phyloP scores from a whole-genome alignment of 2,797 vertebrate species.

The Florisuga fusca region DNA sequence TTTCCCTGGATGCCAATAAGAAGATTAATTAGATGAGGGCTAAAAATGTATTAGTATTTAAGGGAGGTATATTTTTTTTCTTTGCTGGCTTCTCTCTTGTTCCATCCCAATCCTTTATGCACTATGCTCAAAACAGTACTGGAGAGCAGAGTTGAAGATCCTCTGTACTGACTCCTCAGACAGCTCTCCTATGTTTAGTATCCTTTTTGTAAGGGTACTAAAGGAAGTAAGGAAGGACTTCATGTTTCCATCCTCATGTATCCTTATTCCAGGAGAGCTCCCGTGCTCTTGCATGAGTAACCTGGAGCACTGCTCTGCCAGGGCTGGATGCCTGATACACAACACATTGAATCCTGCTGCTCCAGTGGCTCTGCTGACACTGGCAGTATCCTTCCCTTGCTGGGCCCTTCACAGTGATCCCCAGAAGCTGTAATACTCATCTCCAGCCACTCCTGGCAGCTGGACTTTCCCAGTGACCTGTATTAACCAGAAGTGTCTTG shows the following conservation, averaged over 20 bases:
- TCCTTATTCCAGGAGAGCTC: neutral
- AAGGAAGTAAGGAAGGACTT: neutral
- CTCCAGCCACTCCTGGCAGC: slow-evolving; percentile 30
- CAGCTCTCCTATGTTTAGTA: neutral
- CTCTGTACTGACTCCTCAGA: neutral
- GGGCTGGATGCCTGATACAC: neutral
- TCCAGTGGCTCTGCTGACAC: neutral
- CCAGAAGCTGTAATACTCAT: neutral
- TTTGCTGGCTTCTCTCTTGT: neutral
- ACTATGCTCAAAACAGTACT: neutral
- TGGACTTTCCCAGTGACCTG: slow-evolving; percentile 76
- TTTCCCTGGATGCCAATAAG: neutral
- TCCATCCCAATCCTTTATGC: neutral
- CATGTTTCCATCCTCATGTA: neutral
- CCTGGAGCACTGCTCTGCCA: neutral
- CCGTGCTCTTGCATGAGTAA: neutral
- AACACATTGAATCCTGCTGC: fast-evolving
- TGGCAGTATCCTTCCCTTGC: neutral
- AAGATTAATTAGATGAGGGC: slow-evolving; percentile 28
- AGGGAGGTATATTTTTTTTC: neutral
- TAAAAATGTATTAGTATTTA: slow-evolving; percentile 20
- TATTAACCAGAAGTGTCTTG: slow-evolving; percentile 73
- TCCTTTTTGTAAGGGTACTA: neutral
- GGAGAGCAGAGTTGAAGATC: neutral
- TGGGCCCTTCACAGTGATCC: neutral